Evolutionary conservation across 2,797 vertebrate species (phyloP), one percentile per base, ranked within the genome.

Genomic region (Ciconia nigra): DNA sequence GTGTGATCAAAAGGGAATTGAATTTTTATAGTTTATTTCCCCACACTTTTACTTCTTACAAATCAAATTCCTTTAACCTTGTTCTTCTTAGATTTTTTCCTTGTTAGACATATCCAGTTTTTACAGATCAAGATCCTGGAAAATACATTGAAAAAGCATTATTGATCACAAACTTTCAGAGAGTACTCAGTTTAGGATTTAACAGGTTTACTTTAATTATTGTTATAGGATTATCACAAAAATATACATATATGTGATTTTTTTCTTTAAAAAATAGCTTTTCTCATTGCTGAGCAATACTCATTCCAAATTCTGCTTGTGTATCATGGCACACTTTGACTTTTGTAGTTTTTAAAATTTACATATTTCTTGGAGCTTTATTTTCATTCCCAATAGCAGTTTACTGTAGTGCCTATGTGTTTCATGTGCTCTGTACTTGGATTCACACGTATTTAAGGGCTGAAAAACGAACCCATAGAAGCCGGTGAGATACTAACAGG

Each of bases 321-420:
- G 4, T 24, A 33, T 21, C 26, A n/a, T 2, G 0, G 7, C 24
- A 52, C 3, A 37, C 12, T 55, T 59, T 15, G 18, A 24, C 11
- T 52, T 73, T 31, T 73, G 25, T 31, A 21, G 6, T 51, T 58
- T 35, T 55, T 5, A 20, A 26, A 59, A 52, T n/a, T 16, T 35
- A 35, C 78, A 33, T 47, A 10, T 82, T 81, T 74, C 10, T 83
- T 69, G 3, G 18, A 65, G 11, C 10, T 24, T 70, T 62, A 13
- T 6, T 46, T 69, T 70, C 54, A 29, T 73, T 83, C 47, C 29
- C 42, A 20, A 3, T 15, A 37, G 15, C 5, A 69, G 3, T 22
- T 82, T 44, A 5, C 8, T 73, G 1, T 1, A 70, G 7, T 2
- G 2, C 5, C 18, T 33, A 15, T 13, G 47, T 46, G 6, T 47